These are phyloP conservation scores for Macrobrachium rosenbergii DNA, from an alignment of 1,140 invertebrate genomes.

Conservation along the genomic window DNA sequence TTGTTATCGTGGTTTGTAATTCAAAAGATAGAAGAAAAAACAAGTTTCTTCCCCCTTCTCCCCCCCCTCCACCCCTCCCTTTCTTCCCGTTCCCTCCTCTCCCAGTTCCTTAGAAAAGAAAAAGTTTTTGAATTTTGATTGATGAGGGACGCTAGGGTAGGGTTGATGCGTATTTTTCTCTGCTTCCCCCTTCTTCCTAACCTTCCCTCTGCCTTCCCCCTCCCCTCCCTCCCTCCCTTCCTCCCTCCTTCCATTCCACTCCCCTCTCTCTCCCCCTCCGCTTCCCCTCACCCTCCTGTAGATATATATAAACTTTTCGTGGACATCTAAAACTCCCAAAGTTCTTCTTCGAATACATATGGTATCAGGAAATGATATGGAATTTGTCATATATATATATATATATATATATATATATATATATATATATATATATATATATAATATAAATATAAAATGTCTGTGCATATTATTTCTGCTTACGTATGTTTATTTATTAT, in stretches of 20 bases:
- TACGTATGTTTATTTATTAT: slow-evolving; percentile 19
- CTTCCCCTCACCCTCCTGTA: neutral
- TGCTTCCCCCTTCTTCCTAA: neutral
- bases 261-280: neutral
- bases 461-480: slow-evolving; percentile 18
- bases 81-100: neutral
- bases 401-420: slow-evolving; percentile 31
- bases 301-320: neutral
- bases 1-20: too few species aligned
- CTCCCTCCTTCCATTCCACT: neutral
- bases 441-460: slow-evolving; percentile 23
- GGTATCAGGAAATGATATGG: neutral
- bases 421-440: slow-evolving; percentile 35
- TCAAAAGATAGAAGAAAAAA: too few species aligned
- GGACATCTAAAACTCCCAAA: too few species aligned
- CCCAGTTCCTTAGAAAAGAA: neutral
- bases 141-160: too few species aligned
- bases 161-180: neutral
- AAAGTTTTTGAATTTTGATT: too few species aligned
- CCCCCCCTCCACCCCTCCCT: neutral
- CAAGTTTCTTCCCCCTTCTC: slow-evolving; percentile 1
- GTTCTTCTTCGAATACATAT: too few species aligned
- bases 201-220: neutral
- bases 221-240: neutral
- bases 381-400: slow-evolving; percentile 9